phyloP scores from a whole-genome alignment of 2,797 vertebrate species.

The Lindbergichthys nudifrons region DNA sequence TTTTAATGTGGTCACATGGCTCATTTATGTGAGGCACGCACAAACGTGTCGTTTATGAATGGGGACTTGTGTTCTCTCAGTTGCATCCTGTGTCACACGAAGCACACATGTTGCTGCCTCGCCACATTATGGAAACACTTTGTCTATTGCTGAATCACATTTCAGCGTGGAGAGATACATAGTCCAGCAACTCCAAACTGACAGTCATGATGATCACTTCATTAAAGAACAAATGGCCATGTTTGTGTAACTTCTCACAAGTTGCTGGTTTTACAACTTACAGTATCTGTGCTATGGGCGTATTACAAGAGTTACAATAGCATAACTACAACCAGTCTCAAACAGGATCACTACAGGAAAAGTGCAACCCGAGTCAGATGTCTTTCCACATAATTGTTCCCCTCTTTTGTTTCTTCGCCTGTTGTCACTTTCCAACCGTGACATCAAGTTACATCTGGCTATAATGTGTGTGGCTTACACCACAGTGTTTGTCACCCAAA shows the following conservation, averaged over 20 bases:
- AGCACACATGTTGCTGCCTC: constrained; percentile 35
- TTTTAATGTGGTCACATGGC: not conserved
- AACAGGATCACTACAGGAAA: constrained; percentile 13
- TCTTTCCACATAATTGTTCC: constrained; percentile 4
- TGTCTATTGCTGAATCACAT: constrained; percentile 16
- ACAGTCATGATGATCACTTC: constrained; percentile 6
- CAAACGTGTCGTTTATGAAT: constrained; percentile 13
- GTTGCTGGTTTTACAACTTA: not conserved
- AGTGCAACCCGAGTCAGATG: constrained; percentile 13
- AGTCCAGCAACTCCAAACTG: constrained; percentile 14
- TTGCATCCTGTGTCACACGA: constrained; percentile 23
- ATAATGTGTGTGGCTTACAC: constrained; percentile 47
- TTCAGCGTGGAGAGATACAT: constrained; percentile 26
- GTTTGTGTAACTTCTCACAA: constrained; percentile 13
- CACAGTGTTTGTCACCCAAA: constrained; percentile 48
- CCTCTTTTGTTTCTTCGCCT: constrained; percentile 29
- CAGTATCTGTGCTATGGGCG: not conserved
- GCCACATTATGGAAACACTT: constrained; percentile 26
- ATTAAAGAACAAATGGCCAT: not conserved
- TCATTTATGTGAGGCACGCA: not conserved
- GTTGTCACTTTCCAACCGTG: constrained; percentile 39
- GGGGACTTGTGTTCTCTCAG: constrained; percentile 28
- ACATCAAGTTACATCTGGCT: constrained; percentile 62
- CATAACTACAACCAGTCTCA: not conserved
- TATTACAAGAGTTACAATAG: not conserved